Conservation (phyloP, 1,140 invertebrate genomes). For the Hestina assimilis region DNA sequence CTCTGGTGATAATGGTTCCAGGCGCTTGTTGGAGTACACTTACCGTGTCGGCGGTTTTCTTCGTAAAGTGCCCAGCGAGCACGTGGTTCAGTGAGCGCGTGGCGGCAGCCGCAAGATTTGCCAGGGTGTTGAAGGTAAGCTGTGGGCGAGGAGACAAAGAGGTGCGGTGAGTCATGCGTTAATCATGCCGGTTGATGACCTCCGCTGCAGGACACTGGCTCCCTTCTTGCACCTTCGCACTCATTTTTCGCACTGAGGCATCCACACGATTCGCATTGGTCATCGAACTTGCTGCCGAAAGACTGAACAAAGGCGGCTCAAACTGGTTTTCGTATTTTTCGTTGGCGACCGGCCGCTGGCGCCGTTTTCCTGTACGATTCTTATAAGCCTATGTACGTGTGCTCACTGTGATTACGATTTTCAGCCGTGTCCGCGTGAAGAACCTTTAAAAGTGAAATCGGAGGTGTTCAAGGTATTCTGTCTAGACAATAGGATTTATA, state of each 20-base stretch:
- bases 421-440: constrained; percentile 28
- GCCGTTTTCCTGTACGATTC: constrained; percentile 57
- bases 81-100: constrained; percentile 33
- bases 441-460: constrained; percentile 30
- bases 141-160: constrained; percentile 53
- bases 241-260: constrained; percentile 50
- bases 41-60: constrained; percentile 81
- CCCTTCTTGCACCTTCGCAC: constrained; percentile 54
- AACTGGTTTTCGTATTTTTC: constrained; percentile 71
- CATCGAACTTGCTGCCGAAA: constrained; percentile 65
- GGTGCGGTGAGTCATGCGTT: constrained; percentile 61
- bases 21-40: constrained; percentile 98
- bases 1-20: constrained; percentile 93
- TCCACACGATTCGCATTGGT: constrained; percentile 60
- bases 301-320: constrained; percentile 66
- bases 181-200: constrained; percentile 60
- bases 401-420: constrained; percentile 27
- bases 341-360: constrained; percentile 41
- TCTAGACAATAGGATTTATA: constrained; percentile 3
- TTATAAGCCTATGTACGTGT: constrained; percentile 35
- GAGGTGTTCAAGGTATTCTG: constrained; percentile 19
- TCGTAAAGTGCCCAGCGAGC: constrained; percentile 27
- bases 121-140: constrained; percentile 41
- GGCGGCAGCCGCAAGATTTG: constrained; percentile 27
- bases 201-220: constrained; percentile 43